Evolutionary conservation across 1,140 invertebrate genomes (phyloP), one percentile per base, ranked within the genome.

Genomic region (Solenopsis fugax): DNA sequence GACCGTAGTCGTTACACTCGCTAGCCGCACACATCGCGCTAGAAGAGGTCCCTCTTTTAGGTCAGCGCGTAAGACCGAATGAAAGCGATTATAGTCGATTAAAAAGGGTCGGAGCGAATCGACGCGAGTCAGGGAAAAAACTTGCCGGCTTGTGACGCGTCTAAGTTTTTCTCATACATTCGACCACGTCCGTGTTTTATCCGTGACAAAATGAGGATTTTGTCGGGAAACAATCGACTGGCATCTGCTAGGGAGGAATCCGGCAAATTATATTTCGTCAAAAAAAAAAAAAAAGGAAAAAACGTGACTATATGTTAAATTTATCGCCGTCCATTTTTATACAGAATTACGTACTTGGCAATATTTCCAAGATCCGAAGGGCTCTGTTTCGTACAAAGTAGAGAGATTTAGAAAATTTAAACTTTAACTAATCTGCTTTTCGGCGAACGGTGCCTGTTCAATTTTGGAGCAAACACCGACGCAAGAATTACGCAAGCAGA

Each of bases 1-100:
- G 34, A 58, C 52, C 52, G 71, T 89, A 85, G 87, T 90, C 87
- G 88, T 89, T 85, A 87, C 88, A 87, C 58, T 88, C 41, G 62
- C 24, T 41, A 34, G 13, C 64, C 62, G 12, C 62, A 62, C 86
- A 60, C 41, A 65, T 73, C 64, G 54, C 12, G 2, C 60, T 50
- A 65, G 62, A 67, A 54, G 71, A 73, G 78, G 62, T 52, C 48
- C 60, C 86, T 87, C 86, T 87, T 87, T 71, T 87, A 29, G 78
- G 77, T 87, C 85, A 82, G 78, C 69, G 80, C 80, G 69, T 84
- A 84, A 84, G 80, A 84, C 80, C 80, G 62, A 84, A 75, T 41
- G 69, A 75, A 85, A 65, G 75, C 82, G 73, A 78, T 67, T 85
- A 76, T 45, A 85, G 71, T 78, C 82, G 82, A 85, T 78, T 85